Evolutionary conservation across 2,797 vertebrate species (phyloP).

Genomic region (Prunella strophiata): DNA sequence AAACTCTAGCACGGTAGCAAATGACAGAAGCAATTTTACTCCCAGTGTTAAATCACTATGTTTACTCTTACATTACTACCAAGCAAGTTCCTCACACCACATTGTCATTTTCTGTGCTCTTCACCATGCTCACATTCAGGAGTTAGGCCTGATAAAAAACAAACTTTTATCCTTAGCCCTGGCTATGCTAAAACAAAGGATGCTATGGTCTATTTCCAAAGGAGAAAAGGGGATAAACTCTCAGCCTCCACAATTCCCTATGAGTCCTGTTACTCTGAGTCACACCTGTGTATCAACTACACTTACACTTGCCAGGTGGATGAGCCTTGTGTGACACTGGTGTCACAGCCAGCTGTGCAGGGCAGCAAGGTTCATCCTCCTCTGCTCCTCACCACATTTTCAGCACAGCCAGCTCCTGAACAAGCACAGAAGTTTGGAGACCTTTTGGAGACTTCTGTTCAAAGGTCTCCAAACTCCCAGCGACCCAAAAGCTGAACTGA

Average conservation of each 20-base stretch:
- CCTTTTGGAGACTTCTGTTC: background rate
- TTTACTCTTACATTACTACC: background rate
- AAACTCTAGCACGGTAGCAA: background rate
- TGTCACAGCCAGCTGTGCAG: background rate
- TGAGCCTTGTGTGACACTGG: rapidly evolving
- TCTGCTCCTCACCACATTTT: background rate
- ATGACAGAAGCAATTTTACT: background rate
- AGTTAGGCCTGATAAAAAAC: background rate
- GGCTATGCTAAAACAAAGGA: background rate
- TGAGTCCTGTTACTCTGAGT: background rate
- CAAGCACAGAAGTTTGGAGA: background rate
- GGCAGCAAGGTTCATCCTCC: background rate
- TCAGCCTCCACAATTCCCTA: background rate
- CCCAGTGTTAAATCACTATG: background rate
- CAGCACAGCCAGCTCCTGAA: background rate
- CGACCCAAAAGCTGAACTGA: background rate
- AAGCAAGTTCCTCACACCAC: background rate
- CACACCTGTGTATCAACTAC: background rate
- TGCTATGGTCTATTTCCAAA: background rate
- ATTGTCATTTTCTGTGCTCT: background rate
- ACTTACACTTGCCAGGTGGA: background rate
- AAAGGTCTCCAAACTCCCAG: background rate
- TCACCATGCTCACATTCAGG: background rate
- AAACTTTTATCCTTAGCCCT: background rate
- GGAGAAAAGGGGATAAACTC: background rate